These are phyloP conservation scores for Oenanthe melanoleuca DNA, from an alignment of 2,113 vertebrate genomes.

Conservation along the genomic window DNA sequence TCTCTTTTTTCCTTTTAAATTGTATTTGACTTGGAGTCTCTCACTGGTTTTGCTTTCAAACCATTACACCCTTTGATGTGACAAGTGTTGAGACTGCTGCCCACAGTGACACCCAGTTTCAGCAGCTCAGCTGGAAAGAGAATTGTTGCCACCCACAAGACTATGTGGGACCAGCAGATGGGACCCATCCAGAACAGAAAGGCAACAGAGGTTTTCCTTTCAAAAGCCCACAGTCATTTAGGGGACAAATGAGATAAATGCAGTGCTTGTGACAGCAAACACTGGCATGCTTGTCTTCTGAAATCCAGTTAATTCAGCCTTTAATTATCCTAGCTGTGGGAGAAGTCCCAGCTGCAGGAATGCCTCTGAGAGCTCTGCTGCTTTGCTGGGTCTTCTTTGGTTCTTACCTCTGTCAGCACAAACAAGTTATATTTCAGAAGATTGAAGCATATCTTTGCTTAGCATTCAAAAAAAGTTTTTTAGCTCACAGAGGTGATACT, in stretches of 20 bases:
- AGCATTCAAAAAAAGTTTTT: not conserved
- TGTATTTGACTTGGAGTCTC: too few relatives aligned
- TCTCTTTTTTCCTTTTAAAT: too few relatives aligned
- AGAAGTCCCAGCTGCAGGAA: not conserved
- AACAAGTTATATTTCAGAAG: not conserved
- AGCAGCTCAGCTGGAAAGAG: not conserved
- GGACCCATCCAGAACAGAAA: not conserved
- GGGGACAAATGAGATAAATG: rapidly evolving
- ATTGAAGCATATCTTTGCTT: not conserved
- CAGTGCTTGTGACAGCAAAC: not conserved
- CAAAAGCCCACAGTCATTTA: not conserved
- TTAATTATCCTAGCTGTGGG: not conserved
- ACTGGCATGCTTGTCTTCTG: not conserved
- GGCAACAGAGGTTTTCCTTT: not conserved
- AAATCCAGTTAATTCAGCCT: not conserved
- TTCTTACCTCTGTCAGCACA: not conserved
- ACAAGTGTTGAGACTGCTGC: not conserved
- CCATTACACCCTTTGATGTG: not conserved
- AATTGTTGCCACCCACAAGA: not conserved
- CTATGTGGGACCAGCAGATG: not conserved
- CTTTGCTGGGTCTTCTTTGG: not conserved
- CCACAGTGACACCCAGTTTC: not conserved
- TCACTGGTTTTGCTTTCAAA: too few relatives aligned
- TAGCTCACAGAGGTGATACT: not conserved
- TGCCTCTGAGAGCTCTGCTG: not conserved